Conservation (phyloP, 2,113 vertebrate species). For the Gymnogyps californianus region DNA sequence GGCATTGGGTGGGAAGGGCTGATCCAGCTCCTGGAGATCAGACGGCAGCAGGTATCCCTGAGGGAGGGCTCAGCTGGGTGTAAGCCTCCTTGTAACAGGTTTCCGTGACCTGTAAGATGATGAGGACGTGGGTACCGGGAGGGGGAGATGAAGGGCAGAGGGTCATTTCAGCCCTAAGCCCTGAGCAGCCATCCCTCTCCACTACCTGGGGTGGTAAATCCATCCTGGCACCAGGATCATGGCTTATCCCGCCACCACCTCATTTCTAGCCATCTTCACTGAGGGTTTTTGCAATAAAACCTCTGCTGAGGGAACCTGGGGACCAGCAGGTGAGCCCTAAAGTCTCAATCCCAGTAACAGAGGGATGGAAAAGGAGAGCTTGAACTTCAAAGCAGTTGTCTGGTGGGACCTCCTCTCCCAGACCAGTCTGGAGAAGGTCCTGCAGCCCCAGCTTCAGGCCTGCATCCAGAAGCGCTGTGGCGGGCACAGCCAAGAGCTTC, state of each 20-base stretch:
- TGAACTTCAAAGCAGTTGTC: neutral
- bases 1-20: neutral
- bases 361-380: neutral
- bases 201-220: neutral
- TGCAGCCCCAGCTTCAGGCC: neutral
- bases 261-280: neutral
- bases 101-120: neutral
- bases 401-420: neutral
- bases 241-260: neutral
- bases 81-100: neutral
- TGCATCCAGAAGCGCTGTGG: neutral
- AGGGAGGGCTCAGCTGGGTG: neutral
- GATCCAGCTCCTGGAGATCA: neutral
- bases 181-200: neutral
- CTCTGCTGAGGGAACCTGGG: neutral
- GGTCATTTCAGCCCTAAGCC: neutral
- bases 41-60: neutral
- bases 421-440: neutral
- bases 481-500: neutral
- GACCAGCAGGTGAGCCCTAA: neutral
- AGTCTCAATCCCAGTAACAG: neutral
- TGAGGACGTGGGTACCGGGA: accelerated
- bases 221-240: neutral
- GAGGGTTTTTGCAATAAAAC: neutral
- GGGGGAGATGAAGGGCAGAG: neutral